A percentile compares a stretch with the other conserved stretches of the same genome.
phyloP scores from a whole-genome alignment of 2,113 vertebrate species.

The Seriola aureovittata region DNA sequence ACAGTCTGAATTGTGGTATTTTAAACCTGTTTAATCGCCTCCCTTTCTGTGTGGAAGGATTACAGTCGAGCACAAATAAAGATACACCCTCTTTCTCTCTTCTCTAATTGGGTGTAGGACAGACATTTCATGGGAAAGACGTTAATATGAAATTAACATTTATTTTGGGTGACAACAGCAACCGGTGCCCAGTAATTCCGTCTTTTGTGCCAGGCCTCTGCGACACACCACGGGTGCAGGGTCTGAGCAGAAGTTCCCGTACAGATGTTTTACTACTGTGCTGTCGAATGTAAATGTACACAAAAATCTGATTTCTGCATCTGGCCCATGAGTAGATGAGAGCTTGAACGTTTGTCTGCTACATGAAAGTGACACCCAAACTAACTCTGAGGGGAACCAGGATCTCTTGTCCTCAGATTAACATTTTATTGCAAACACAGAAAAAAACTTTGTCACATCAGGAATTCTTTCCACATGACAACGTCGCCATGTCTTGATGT shows the following conservation, averaged over 20 bases:
- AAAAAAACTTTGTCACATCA: not conserved
- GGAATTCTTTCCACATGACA: not conserved
- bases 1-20: conserved; percentile 84
- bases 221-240: not conserved
- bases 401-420: not conserved
- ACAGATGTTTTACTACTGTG: conserved; percentile 24
- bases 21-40: conserved; percentile 87
- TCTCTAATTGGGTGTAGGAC: conserved; percentile 76
- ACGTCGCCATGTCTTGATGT: not conserved
- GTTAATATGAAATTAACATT: conserved; percentile 78
- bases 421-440: not conserved
- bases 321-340: not conserved
- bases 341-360: not conserved
- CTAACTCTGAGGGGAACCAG: not conserved
- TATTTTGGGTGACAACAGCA: conserved; percentile 66
- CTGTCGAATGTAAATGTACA: conserved; percentile 2
- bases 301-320: conserved; percentile 21
- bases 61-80: conserved; percentile 80
- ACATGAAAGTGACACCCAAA: not conserved
- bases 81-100: conserved; percentile 75
- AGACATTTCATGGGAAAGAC: conserved; percentile 67
- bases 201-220: conserved; percentile 25
- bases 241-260: not conserved
- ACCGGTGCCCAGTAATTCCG: conserved; percentile 8
- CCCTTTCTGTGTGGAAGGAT: conserved; percentile 83